Conservation (phyloP, 2,113 vertebrate species). For the Colistium nudipinnis region DNA sequence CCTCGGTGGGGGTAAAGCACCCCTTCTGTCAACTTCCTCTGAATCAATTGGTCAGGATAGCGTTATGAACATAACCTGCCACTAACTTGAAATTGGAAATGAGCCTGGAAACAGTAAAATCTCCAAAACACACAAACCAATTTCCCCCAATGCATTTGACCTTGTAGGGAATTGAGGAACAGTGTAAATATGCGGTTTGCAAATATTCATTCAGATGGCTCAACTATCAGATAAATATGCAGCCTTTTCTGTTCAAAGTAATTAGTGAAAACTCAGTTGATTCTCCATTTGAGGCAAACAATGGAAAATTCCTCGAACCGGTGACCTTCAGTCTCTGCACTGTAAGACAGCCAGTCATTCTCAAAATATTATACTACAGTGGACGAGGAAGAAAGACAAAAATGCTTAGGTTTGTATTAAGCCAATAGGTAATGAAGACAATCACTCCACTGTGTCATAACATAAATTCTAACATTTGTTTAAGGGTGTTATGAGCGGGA, state of each 20-base stretch:
- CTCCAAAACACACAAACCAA: neutral
- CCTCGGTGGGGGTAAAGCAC: slow-evolving; percentile 2
- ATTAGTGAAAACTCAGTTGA: slow-evolving; percentile 17
- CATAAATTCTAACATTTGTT: neutral
- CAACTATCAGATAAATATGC: too few relatives aligned
- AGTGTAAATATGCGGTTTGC: neutral
- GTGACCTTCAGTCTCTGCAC: neutral
- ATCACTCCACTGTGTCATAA: neutral
- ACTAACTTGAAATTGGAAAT: neutral
- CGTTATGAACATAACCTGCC: neutral
- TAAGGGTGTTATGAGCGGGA: neutral
- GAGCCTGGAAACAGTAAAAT: neutral
- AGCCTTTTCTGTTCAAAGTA: slow-evolving; percentile 12
- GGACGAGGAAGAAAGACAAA: neutral
- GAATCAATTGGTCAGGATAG: neutral
- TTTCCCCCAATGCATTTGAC: neutral
- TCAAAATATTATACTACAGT: neutral
- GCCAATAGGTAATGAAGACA: neutral
- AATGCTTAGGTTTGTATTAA: neutral
- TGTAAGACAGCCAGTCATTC: neutral
- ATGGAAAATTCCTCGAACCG: neutral
- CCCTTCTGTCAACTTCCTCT: slow-evolving; percentile 21
- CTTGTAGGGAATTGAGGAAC: slow-evolving; percentile 2
- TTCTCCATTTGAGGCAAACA: neutral
- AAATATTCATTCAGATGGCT: slow-evolving; percentile 47